Base-by-base conservation (phyloP, 2,888 invertebrate genomes). In the Liopterus haemorrhoidalis region DNA sequence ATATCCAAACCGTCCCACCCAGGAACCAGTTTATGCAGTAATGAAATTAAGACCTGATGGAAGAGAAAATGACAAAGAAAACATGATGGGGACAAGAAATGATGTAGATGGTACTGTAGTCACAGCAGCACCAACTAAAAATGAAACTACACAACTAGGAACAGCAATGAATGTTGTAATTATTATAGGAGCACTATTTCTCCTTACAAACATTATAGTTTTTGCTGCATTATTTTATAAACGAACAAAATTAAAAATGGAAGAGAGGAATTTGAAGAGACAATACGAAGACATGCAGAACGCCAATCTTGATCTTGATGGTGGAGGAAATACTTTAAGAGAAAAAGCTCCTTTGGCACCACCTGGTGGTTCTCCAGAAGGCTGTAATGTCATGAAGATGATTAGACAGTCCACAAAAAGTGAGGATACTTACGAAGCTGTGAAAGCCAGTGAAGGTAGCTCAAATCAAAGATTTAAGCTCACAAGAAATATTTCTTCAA, bases 401-500 rank as follows among this genome's bases (percentile, higher is more conserved):
- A 74, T 78, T 57, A 59, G 60, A 12, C 68, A 63, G 51, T 72
- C 65, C 2, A 51, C 49, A 19, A 74, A 72, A 66, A 72, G 71
- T 52, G 72, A 73, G 49, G 70, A 67, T 38, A 67, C 68, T 22
- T 74, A 73, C 35, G 73, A 75, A 49, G 74, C 73, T 37, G 67
- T 68, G 32, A 70, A 73, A 55, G 60, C 64, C 50, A 75, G 76
- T 49, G 68, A 71, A 55, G 76, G 77, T 51, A 59, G 67, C 51
- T 49, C 52, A 12, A 71, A 72, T n/a, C 71, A 73, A 0, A 76
- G 74, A 56, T 80, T 79, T 57, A 80, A 81, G 61, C 66, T 85
- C 19, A 75, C 81, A 14, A 67, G 85, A 15, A 83, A 85, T 64
- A 75, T 84, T 59, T 87, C 86, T 4, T 79, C 77, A 4, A 87